Base-by-base conservation (phyloP, 1,140 invertebrate genomes). In the Ceratosolen fusciceps region DNA sequence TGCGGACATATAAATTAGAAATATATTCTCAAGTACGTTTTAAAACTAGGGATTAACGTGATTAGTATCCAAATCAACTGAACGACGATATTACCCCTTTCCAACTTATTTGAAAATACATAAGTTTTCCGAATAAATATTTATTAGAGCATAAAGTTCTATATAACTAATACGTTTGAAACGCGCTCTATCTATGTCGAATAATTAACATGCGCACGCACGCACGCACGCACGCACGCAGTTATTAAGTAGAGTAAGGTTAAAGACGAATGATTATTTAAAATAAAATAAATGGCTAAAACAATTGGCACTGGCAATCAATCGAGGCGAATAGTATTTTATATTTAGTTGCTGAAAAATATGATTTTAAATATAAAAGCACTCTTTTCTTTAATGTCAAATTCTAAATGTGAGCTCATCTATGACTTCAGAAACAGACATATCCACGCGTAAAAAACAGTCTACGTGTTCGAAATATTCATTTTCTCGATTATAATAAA, bases 271-370 rank as follows among this genome's bases (percentile, higher is more conserved):
- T 3, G 10, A 52, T 52, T 52, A 52, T 16, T 52, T 52, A 52
- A 52, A 52, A 16, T 52, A 52, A 21, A n/a, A n/a, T n/a, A n/a
- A n/a, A n/a, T n/a, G n/a, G n/a, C n/a, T 19, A 4, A 21, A 52
- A 52, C 49, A 52, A 19, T 52, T 52, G 26, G 29, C 49, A 7
- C 68, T 68, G 62, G n/a, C 21, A 65, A 80, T 56, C n/a, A 56
- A 56, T 43, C 4, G 14, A 4, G 12, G 2, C 54, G 5, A 56
- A 56, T 56, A 24, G 12, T 16, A 26, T 56, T 4, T 56, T 5
- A 21, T 52, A 19, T 52, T 52, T 8, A 52, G 3, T 8, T 52
- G 21, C 49, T 52, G 5, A 19, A 21, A 47, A 52, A 21, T 52
- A 52, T 14, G 21, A 52, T 2, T 2, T 56, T 12, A 12, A 56